Conservation (phyloP, 2,888 invertebrate genomes). For the Eupeodes latifasciatus region DNA sequence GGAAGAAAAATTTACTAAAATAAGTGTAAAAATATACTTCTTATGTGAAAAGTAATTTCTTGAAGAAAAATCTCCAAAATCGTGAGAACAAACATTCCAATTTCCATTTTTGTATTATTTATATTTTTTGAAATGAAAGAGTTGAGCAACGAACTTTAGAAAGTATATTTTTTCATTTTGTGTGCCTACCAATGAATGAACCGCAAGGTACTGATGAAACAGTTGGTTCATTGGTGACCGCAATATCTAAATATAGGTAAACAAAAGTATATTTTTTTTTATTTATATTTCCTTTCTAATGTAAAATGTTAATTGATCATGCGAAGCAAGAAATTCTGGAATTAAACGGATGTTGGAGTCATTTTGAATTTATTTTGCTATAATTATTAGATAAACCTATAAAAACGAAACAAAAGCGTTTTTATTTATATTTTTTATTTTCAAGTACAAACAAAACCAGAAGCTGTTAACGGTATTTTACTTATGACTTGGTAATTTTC, state of each 20-base stretch:
- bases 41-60: too few species aligned
- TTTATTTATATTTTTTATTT: too few species aligned
- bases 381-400: too few species aligned
- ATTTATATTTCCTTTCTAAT: conserved; percentile 11
- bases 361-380: neutral
- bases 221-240: neutral
- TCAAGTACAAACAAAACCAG: too few species aligned
- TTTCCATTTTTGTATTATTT: neutral
- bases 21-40: too few species aligned
- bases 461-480: too few species aligned
- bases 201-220: neutral
- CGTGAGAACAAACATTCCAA: neutral
- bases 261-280: neutral
- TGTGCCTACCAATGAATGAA: too few species aligned
- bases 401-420: too few species aligned
- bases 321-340: conserved; percentile 7
- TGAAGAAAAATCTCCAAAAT: neutral
- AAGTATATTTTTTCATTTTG: neutral
- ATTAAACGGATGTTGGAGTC: neutral
- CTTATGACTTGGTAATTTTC: too few species aligned
- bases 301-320: conserved; percentile 8
- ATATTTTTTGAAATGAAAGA: conserved; percentile 12
- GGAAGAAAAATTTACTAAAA: too few species aligned
- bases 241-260: neutral
- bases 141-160: conserved; percentile 30